Conservation (phyloP, 2,888 invertebrate species). For the Epinotia bilunana region DNA sequence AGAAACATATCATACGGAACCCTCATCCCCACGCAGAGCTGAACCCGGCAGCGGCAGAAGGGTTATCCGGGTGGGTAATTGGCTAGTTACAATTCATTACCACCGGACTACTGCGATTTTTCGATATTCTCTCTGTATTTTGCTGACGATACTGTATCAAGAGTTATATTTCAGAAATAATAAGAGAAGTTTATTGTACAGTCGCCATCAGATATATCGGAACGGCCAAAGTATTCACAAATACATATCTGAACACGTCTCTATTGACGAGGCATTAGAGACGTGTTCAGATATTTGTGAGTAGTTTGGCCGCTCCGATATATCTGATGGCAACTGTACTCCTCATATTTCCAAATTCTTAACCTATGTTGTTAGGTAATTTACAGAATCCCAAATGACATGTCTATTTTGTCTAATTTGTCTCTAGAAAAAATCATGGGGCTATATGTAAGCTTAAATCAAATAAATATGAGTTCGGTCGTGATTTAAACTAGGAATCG, state of each 20-base stretch:
- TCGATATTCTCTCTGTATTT: constrained; percentile 47
- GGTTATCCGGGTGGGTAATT: constrained; percentile 80
- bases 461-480: too few species aligned
- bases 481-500: neutral
- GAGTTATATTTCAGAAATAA: neutral
- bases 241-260: too few species aligned
- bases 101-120: constrained; percentile 65
- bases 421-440: too few species aligned
- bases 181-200: too few species aligned
- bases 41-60: constrained; percentile 62
- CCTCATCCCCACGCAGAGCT: neutral
- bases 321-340: too few species aligned
- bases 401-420: too few species aligned
- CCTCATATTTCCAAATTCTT: neutral
- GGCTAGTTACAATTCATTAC: constrained; percentile 83
- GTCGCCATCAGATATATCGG: too few species aligned
- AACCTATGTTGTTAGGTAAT: neutral
- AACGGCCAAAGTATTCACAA: too few species aligned
- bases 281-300: too few species aligned
- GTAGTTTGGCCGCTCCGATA: too few species aligned
- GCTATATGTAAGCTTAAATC: too few species aligned
- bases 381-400: neutral
- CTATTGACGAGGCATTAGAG: too few species aligned
- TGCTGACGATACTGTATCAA: neutral
- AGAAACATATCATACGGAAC: constrained; percentile 20